Percentiles rank a stretch among this genome's conserved stretches.
Conservation (phyloP, 1,140 invertebrate species). For the Ylistrum balloti region DNA sequence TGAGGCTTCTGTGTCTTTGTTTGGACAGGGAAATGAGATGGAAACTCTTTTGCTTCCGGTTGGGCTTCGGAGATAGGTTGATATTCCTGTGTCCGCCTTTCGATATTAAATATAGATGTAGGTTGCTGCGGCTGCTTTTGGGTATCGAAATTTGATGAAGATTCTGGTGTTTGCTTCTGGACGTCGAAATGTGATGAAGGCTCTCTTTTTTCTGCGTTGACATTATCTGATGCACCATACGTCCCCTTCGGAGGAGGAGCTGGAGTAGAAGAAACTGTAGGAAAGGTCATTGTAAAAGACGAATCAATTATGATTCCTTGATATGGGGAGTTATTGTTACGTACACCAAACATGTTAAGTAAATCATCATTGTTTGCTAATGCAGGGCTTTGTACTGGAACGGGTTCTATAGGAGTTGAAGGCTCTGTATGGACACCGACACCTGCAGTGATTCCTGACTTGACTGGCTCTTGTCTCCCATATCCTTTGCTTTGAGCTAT, state of each 20-base stretch:
- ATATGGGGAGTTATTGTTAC: not conserved
- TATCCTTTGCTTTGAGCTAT: not conserved
- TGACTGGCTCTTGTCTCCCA: too few relatives aligned
- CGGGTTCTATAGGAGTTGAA: not conserved
- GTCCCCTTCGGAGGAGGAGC: not conserved
- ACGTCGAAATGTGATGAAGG: not conserved
- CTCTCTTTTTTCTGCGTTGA: not conserved
- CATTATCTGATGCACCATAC: not conserved
- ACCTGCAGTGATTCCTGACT: too few relatives aligned
- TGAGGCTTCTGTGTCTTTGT: not conserved
- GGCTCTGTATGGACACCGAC: not conserved
- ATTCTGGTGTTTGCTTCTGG: not conserved
- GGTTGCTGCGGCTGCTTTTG: not conserved
- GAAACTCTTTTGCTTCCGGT: not conserved
- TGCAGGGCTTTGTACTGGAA: not conserved
- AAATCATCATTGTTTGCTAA: not conserved
- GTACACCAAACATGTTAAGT: not conserved
- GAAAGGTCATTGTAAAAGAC: not conserved
- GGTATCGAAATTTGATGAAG: not conserved
- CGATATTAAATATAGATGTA: not conserved
- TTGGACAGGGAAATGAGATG: not conserved
- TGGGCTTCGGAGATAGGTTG: not conserved
- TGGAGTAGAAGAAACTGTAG: not conserved
- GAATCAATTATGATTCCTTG: not conserved
- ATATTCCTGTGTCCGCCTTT: not conserved